Conservation (phyloP, 2,888 invertebrate genomes). For the Caenorhabditis becei region DNA sequence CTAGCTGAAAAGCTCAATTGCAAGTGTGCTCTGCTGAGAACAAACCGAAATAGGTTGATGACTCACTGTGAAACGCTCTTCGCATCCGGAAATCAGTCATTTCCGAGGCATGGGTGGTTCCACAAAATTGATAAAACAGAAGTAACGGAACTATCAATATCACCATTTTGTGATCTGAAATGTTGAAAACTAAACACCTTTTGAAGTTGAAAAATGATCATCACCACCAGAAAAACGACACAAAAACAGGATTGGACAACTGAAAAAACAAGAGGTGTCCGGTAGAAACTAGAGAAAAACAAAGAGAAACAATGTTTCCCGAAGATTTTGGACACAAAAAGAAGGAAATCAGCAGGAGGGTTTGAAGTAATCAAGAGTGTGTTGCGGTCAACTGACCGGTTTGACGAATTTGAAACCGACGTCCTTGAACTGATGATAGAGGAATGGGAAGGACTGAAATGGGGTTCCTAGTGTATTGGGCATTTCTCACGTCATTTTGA, state of each 20-base stretch:
- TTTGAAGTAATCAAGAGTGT: slow-evolving; percentile 40
- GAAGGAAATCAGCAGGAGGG: slow-evolving; percentile 13
- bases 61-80: slow-evolving; percentile 50
- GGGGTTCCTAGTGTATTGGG: neutral
- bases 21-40: neutral
- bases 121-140: neutral
- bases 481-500: neutral
- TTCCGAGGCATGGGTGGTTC: slow-evolving; percentile 18
- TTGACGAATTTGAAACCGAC: slow-evolving; percentile 45
- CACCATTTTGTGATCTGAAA: slow-evolving; percentile 6
- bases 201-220: too few relatives aligned
- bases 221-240: neutral
- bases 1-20: too few relatives aligned
- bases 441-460: neutral
- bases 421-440: slow-evolving; percentile 45
- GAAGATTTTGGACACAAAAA: slow-evolving; percentile 21
- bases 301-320: slow-evolving; percentile 20
- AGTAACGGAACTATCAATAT: slow-evolving; percentile 7
- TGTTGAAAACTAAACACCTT: neutral
- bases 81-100: slow-evolving; percentile 42
- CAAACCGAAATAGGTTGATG: neutral
- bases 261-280: neutral
- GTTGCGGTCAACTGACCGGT: slow-evolving; percentile 53
- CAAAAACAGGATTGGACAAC: slow-evolving; percentile 1
- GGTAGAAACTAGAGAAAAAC: neutral